phyloP scores from a whole-genome alignment of 64 coral and sea anemone species.

The Montipora capricornis region DNA sequence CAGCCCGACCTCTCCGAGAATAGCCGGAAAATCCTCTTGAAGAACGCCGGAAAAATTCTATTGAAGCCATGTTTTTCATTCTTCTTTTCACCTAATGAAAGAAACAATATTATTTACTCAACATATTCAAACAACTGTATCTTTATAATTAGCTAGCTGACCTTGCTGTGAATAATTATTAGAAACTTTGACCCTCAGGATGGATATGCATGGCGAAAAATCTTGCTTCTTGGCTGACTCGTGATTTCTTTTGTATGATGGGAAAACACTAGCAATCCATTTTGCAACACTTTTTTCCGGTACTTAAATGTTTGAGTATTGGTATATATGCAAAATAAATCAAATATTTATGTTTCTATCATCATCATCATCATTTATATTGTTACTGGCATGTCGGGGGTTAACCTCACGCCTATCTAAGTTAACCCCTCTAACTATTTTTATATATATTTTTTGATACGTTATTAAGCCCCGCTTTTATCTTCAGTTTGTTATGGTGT shows the following conservation, averaged over 20 bases:
- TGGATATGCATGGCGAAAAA: background rate
- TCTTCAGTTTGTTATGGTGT: too few relatives aligned
- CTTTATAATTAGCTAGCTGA: background rate
- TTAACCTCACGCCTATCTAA: too few relatives aligned
- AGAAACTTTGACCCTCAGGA: too few relatives aligned
- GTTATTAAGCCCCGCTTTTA: too few relatives aligned
- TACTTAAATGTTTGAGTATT: background rate
- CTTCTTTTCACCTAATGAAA: background rate
- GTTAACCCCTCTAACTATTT: too few relatives aligned
- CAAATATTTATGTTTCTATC: too few relatives aligned
- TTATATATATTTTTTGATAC: too few relatives aligned
- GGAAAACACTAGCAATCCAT: background rate
- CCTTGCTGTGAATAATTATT: background rate
- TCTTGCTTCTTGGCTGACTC: background rate
- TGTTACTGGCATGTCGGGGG: too few relatives aligned
- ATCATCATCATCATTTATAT: background rate
- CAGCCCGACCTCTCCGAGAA: background rate
- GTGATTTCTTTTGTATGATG: background rate
- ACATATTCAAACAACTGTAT: background rate
- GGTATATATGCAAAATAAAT: background rate
- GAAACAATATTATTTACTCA: background rate
- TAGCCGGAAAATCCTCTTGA: background rate
- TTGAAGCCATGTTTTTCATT: background rate
- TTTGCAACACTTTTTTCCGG: background rate
- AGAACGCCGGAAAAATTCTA: background rate